Evolutionary conservation across 2,797 vertebrate species (phyloP).

Genomic region (Rhodeus uyekii): DNA sequence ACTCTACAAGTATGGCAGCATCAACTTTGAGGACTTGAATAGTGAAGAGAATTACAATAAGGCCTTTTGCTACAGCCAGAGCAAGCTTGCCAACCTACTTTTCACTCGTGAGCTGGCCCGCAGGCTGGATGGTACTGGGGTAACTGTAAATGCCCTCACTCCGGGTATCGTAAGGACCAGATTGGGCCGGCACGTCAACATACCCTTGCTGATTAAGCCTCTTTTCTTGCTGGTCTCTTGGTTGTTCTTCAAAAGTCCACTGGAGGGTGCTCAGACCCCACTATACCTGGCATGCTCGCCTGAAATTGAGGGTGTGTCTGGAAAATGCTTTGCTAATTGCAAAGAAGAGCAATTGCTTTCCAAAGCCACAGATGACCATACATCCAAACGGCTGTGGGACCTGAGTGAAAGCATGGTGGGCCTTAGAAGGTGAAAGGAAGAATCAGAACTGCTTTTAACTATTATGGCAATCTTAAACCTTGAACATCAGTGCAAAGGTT

Average conservation of each 20-base stretch:
- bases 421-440: constrained; percentile 72
- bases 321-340: constrained; percentile 92
- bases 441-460: neutral
- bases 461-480: neutral
- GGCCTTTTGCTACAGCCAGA: constrained; percentile 90
- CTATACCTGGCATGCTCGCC: constrained; percentile 88
- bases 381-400: constrained; percentile 90
- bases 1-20: constrained; percentile 91
- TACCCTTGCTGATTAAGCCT: constrained; percentile 86
- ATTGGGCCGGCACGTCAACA: constrained; percentile 85
- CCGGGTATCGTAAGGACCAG: constrained; percentile 92
- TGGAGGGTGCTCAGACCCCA: constrained; percentile 90
- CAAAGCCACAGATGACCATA: constrained; percentile 84
- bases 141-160: constrained; percentile 88
- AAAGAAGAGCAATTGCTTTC: constrained; percentile 85
- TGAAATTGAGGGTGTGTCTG: constrained; percentile 85
- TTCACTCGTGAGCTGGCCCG: constrained; percentile 85
- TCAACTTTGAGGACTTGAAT: constrained; percentile 93
- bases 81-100: constrained; percentile 92
- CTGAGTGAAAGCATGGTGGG: constrained; percentile 91
- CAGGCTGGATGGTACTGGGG: constrained; percentile 82
- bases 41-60: constrained; percentile 87
- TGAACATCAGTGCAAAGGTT: neutral
- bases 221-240: constrained; percentile 85
- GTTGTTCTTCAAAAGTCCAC: constrained; percentile 89